Percentiles rank a stretch among this genome's conserved stretches.
Conservation (phyloP, 2,113 vertebrate genomes). For the Sarotherodon lohbergeri region DNA sequence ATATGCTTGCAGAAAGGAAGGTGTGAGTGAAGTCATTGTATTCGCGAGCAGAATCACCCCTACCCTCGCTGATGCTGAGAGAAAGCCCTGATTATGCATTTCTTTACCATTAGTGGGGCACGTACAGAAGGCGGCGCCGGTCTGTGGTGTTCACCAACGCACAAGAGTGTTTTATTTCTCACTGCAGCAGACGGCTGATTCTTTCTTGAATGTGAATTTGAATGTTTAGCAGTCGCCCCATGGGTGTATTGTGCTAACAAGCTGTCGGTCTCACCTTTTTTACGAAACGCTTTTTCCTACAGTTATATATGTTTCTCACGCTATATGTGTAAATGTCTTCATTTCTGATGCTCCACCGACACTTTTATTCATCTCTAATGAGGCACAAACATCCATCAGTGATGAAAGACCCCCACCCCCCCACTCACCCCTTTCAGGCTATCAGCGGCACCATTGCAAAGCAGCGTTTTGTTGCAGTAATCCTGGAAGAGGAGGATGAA, state of each 20-base stretch:
- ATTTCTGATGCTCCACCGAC: slow-evolving; percentile 9
- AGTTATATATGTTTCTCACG: background rate
- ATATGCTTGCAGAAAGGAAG: background rate
- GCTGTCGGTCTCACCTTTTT: background rate
- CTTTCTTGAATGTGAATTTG: background rate
- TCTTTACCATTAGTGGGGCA: background rate
- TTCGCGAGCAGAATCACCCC: background rate
- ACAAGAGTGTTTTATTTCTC: background rate
- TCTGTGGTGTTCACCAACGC: background rate
- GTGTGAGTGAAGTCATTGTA: background rate
- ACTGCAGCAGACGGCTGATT: background rate
- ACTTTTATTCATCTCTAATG: slow-evolving; percentile 21
- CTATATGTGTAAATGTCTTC: background rate
- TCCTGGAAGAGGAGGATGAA: background rate
- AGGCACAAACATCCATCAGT: slow-evolving; percentile 12
- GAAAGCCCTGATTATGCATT: slow-evolving; percentile 11
- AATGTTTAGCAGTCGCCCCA: background rate
- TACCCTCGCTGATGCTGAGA: background rate
- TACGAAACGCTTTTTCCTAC: background rate
- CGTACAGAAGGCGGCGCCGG: background rate
- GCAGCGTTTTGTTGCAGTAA: slow-evolving; percentile 12
- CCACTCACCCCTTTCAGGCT: background rate
- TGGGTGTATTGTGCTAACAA: slow-evolving; percentile 4
- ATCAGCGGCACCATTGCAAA: background rate
- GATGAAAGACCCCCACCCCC: background rate